phyloP scores from a whole-genome alignment of 2,113 vertebrate species.

The Scartelaos histophorus region DNA sequence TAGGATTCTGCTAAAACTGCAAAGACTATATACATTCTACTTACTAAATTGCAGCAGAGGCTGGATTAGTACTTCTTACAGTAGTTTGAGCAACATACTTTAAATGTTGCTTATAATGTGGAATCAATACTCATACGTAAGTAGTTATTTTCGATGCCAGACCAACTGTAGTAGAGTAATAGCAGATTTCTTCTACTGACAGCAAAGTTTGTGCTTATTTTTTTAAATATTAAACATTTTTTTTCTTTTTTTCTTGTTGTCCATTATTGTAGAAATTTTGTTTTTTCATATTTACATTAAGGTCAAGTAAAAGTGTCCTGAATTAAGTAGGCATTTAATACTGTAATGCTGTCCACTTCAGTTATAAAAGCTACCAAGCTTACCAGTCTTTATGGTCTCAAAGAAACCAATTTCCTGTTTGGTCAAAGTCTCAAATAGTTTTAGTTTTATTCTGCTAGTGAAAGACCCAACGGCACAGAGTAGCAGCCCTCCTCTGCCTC shows the following conservation, averaged over 20 bases:
- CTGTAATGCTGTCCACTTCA: not conserved
- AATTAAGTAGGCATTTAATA: not conserved
- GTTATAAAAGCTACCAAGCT: not conserved
- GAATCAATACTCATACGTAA: not conserved
- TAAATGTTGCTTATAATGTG: no score
- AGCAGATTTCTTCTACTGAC: no score
- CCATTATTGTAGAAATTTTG: no score
- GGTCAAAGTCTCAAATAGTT: slow-evolving; percentile 67
- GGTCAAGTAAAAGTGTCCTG: no score
- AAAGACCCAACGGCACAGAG: slow-evolving; percentile 59
- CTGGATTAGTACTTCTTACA: no score
- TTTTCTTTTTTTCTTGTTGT: not conserved
- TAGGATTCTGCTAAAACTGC: not conserved
- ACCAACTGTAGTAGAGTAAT: not conserved
- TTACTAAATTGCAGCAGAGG: no score
- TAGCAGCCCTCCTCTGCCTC: slow-evolving; percentile 71
- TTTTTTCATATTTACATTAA: not conserved
- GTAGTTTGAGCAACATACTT: no score
- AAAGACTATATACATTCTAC: no score
- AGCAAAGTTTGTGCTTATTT: no score
- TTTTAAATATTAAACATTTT: no score
- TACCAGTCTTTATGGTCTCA: slow-evolving; percentile 71
- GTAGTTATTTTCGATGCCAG: not conserved
- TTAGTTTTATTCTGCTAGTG: slow-evolving; percentile 58
- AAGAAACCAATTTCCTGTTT: slow-evolving; percentile 76